Percentiles rank a stretch among this genome's conserved stretches.
Evolutionary conservation across 1,140 invertebrate genomes (phyloP).

Genomic region (Anagrus nilaparvatae): DNA sequence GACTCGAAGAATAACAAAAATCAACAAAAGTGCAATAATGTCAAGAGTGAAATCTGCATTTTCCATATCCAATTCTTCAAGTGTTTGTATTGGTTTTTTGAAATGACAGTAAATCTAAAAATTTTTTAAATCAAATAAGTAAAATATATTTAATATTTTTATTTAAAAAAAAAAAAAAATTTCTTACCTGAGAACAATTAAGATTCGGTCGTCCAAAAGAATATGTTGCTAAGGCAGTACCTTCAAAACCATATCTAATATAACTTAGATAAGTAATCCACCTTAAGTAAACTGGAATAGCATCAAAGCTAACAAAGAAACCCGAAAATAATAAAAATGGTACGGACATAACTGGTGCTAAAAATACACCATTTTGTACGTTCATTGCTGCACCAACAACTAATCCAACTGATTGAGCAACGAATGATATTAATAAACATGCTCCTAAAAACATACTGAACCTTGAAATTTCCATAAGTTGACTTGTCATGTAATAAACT

Average conservation of each 20-base stretch:
- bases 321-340: constrained; percentile 90
- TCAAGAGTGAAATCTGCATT: constrained; percentile 67
- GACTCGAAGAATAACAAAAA: constrained; percentile 79
- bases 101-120: constrained; percentile 74
- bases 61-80: constrained; percentile 81
- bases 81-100: constrained; percentile 74
- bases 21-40: constrained; percentile 72
- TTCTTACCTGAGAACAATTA: constrained; percentile 57
- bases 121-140: not conserved
- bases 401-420: constrained; percentile 89
- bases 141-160: not conserved
- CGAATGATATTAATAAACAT: constrained; percentile 84
- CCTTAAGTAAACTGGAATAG: constrained; percentile 86
- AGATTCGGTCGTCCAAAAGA: constrained; percentile 71
- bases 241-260: constrained; percentile 92
- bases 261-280: constrained; percentile 96
- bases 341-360: constrained; percentile 91
- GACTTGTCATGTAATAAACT: constrained; percentile 90
- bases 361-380: constrained; percentile 88
- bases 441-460: constrained; percentile 84
- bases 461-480: constrained; percentile 72
- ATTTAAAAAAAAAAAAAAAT: constrained; percentile 4
- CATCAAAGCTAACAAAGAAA: constrained; percentile 95
- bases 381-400: constrained; percentile 93
- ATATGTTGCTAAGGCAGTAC: constrained; percentile 88